Evolutionary conservation across 2,888 invertebrate species (phyloP).

Genomic region (Galerucella pusilla): DNA sequence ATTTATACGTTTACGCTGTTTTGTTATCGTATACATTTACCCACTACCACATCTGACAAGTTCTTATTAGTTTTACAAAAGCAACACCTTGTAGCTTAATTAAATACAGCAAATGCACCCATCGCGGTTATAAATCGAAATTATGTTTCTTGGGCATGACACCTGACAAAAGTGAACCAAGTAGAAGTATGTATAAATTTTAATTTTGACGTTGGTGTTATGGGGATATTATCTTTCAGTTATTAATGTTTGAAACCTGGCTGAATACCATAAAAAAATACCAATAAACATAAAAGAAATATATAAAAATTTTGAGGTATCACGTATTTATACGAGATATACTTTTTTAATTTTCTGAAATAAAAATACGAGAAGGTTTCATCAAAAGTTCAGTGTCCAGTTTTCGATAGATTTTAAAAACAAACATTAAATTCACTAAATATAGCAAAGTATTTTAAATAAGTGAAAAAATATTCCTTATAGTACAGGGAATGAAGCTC

Average conservation of each 20-base stretch:
- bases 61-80: constrained; percentile 42
- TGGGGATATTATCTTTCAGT: neutral
- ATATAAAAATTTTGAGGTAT: neutral
- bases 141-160: constrained; percentile 55
- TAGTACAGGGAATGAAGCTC: too few species aligned
- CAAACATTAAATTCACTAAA: too few species aligned
- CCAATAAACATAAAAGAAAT: neutral
- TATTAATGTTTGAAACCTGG: constrained; percentile 9
- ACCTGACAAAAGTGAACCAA: constrained; percentile 5
- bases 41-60: constrained; percentile 32
- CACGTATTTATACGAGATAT: neutral
- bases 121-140: constrained; percentile 58
- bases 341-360: too few species aligned
- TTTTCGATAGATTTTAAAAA: too few species aligned
- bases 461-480: too few species aligned
- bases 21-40: neutral
- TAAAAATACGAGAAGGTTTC: too few species aligned
- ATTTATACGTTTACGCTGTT: neutral
- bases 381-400: too few species aligned
- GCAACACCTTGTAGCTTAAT: constrained; percentile 51
- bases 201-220: constrained; percentile 17
- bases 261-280: neutral
- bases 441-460: too few species aligned
- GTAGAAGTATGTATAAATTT: constrained; percentile 20
- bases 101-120: constrained; percentile 58